Base-by-base conservation (phyloP, 2,888 invertebrate species). In the Chironomus riparius region DNA sequence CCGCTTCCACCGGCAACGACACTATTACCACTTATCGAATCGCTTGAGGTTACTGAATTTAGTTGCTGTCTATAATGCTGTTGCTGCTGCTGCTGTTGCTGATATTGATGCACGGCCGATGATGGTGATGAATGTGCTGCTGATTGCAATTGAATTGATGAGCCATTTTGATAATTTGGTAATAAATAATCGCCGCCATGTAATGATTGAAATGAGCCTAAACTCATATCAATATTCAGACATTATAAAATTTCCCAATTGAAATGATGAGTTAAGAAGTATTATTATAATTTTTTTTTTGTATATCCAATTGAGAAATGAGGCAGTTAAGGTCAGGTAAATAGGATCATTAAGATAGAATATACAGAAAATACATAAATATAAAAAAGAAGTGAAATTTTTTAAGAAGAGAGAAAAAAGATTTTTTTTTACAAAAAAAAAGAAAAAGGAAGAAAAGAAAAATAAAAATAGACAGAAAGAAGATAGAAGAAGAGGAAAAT, bases 1-100 rank as follows among this genome's bases (percentile, higher is more conserved):
- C 83, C 79, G 68, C 78, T 83, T 4, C 83, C 79, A 77, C 83
- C 80, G 68, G 78, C 56, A 15, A 56, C 56, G 56, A 56, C 56
- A 56, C 56, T 56, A 56, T 56, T 56, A 56, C 56, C 74, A 68
- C 74, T 69, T 69, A 76, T 38, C 47, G 76, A 76, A 76, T 76
- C 76, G 50, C 69, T 76, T 76, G 76, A 69, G 76, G 76, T 76
- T 69, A 76, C 69, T 56, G 76, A 76, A 69, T 76, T 76, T 76
- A 56, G 56, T 48, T 68, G 76, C 21, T 76, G 76, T 61, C 76
- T 48, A 56, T 38, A 62, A 12, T 61, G 48, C 50, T 76, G 76
- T 22, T 76, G 76, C 15, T 50, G 69, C 15, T 69, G 68, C 24
- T 75, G 69, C 38, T 68, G 68, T 10, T 73, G 62, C 5, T 47